Conservation (phyloP, 2,888 invertebrate species). For the Lordiphosa fenestrarum region DNA sequence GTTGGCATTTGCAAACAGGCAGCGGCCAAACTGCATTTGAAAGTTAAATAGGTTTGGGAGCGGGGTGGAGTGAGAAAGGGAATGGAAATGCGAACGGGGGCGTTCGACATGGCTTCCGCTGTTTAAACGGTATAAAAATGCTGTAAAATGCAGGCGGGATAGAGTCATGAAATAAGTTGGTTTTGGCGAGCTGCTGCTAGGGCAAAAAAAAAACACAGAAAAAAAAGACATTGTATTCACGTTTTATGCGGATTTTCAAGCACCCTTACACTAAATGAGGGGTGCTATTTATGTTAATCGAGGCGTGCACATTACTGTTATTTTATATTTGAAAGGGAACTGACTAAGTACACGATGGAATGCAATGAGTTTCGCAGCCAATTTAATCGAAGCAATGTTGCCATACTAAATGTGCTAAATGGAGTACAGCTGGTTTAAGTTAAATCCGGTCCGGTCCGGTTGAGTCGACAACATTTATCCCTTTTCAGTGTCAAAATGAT, state of each 20-base stretch:
- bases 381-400: too few relatives aligned
- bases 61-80: neutral
- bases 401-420: too few relatives aligned
- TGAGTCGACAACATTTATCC: too few relatives aligned
- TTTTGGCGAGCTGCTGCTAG: conserved; percentile 19
- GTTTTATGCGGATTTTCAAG: conserved; percentile 23
- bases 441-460: too few relatives aligned
- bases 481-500: too few relatives aligned
- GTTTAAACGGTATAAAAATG: conserved; percentile 53
- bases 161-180: conserved; percentile 62
- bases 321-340: conserved; percentile 6
- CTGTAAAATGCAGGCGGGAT: conserved; percentile 52
- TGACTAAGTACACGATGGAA: neutral
- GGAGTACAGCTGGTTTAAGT: too few relatives aligned
- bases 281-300: conserved; percentile 42
- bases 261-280: neutral
- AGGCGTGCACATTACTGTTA: conserved; percentile 32
- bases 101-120: conserved; percentile 26
- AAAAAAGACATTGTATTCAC: conserved; percentile 34
- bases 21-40: conserved; percentile 44
- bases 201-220: conserved; percentile 24
- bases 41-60: conserved; percentile 21
- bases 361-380: neutral
- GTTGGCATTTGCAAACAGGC: conserved; percentile 3
- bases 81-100: conserved; percentile 3